These are phyloP conservation scores for Asarcornis scutulata DNA, from an alignment of 2,113 vertebrate species.

Conservation along the genomic window DNA sequence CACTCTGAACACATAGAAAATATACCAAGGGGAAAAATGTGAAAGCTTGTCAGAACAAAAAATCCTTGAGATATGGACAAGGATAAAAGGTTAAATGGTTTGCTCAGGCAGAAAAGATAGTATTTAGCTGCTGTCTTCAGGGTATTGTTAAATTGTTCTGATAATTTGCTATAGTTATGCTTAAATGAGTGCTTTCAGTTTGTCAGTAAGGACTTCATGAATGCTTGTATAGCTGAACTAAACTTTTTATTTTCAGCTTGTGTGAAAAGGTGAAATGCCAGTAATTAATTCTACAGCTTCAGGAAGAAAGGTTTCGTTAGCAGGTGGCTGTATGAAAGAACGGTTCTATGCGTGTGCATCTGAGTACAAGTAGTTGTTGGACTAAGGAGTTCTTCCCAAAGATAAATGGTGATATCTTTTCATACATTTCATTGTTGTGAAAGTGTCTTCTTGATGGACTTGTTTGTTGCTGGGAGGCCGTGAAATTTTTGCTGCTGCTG, in stretches of 20 bases:
- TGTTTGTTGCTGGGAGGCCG: not conserved
- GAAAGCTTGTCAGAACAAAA: conserved; percentile 18
- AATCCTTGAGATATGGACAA: conserved; percentile 32
- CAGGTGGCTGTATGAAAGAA: not conserved
- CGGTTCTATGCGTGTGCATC: not conserved
- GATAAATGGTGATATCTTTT: not conserved
- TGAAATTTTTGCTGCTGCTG: not conserved
- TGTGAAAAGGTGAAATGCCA: not conserved
- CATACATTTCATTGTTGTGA: not conserved
- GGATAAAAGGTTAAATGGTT: conserved; percentile 63
- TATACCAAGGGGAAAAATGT: not conserved
- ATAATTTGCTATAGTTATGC: conserved; percentile 54
- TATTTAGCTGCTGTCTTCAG: conserved; percentile 52
- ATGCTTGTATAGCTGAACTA: not conserved
- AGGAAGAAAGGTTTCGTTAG: conserved; percentile 5
- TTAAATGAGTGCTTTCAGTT: conserved; percentile 60
- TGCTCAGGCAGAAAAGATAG: conserved; percentile 46
- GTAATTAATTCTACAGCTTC: not conserved
- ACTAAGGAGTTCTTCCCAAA: not conserved
- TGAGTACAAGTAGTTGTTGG: not conserved
- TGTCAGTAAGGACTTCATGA: conserved; percentile 26
- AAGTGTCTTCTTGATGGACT: not conserved
- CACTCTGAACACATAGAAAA: not conserved
- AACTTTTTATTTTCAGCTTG: conserved; percentile 36
- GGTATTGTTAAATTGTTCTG: conserved; percentile 58